Evolutionary conservation across 35 echinoderm and acorn worm species (phyloP), one percentile per base, ranked within the genome.

Genomic region (Stichopus chloronotus): DNA sequence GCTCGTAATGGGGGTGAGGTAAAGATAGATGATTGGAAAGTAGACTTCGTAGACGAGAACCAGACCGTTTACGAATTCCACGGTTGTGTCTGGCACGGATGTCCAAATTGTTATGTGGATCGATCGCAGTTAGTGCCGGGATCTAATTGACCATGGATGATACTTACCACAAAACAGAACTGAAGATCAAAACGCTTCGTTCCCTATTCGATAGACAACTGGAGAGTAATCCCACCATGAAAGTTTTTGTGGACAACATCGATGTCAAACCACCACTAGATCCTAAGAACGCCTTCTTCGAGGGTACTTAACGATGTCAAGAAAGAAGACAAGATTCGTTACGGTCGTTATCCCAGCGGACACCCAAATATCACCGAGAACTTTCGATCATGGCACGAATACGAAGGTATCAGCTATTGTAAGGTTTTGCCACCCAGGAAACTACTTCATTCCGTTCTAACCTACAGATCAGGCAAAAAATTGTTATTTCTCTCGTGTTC

Each of bases 221-320:
- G 61, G 25, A 90, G 20, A 30, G 9, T 2, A 25, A 72, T 14
- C 21, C 61, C 21, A 2, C 4, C 23, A 90, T 72, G 88, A 5
- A 53, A 53, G 68, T n/a, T 19, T 43, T 23, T 25, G 68, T 90
- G 21, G 25, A 90, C 63, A 72, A 14, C 22, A 1, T 90, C 7
- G 5, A 53, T 14, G 14, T 14, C 25, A 19, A 56, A 57, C 54
- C 21, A 59, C 57, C 86, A 53, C 68, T 94, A 13, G 59, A 93
- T 65, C 95, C 91, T 6, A 79, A 87, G 6, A 60, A 94, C 5
- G 87, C 84, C 5, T 95, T 97, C 21, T 97, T 80, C 23, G 96
- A 91, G 3, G 94, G 96, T 97, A 16, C 78, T 78, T 24, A 65
- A 97, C 55, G 25, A 84, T 59, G 77, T 63, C 13, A 43, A 93